These are phyloP conservation scores for Hippocampus kuda DNA, from an alignment of 2,797 vertebrate genomes.

Conservation along the genomic window DNA sequence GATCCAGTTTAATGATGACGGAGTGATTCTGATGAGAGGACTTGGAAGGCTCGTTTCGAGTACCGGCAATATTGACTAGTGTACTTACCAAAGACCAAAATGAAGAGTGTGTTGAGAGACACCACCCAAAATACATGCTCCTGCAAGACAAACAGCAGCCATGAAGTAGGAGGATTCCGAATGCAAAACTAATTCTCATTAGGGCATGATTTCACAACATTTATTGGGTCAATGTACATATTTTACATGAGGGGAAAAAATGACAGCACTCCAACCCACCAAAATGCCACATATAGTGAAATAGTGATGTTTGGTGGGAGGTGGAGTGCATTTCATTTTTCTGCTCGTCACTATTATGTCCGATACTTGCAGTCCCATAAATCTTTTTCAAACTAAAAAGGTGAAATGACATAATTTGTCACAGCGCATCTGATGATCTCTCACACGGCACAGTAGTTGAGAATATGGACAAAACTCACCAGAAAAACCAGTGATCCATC, in stretches of 20 bases:
- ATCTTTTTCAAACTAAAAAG: too few species aligned
- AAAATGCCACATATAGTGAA: background rate
- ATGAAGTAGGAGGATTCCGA: background rate
- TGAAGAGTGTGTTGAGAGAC: constrained; percentile 96
- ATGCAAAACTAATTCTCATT: background rate
- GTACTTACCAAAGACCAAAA: constrained; percentile 93
- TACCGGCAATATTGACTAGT: background rate
- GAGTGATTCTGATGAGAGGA: too few species aligned
- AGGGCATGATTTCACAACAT: background rate
- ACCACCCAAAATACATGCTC: constrained; percentile 99
- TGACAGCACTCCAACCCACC: background rate
- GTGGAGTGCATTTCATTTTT: background rate
- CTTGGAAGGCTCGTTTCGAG: too few species aligned
- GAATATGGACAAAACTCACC: constrained; percentile 62
- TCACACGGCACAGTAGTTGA: background rate
- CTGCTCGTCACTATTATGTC: background rate
- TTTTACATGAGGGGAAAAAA: background rate
- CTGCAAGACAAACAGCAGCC: constrained; percentile 55
- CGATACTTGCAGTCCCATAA: background rate
- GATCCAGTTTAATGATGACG: too few species aligned
- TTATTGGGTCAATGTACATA: background rate
- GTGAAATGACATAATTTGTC: background rate
- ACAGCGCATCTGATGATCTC: background rate
- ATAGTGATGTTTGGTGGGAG: background rate
- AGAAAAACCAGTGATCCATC: constrained; percentile 97